phyloP scores from a whole-genome alignment of 2,113 vertebrate genomes.

The Paradisaea rubra region DNA sequence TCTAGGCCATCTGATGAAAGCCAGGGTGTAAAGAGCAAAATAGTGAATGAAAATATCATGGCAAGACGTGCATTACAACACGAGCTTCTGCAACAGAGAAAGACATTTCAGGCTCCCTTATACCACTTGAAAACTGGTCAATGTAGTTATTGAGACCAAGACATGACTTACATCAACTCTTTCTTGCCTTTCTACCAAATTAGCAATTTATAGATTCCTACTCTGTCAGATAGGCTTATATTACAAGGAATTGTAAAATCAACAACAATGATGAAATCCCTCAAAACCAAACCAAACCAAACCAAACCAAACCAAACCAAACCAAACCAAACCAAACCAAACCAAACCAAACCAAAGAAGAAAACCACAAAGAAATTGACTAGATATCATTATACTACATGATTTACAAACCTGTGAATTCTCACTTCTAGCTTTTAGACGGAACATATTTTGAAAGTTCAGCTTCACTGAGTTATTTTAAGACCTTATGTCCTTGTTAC shows the following conservation, averaged over 20 bases:
- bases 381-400: neutral
- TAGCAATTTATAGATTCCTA: neutral
- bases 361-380: neutral
- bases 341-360: neutral
- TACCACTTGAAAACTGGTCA: neutral
- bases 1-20: neutral
- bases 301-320: neutral
- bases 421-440: neutral
- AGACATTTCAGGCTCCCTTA: neutral
- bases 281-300: neutral
- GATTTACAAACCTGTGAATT: neutral
- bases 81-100: neutral
- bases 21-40: neutral
- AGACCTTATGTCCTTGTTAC: neutral
- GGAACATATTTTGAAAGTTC: neutral
- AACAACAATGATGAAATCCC: rapidly evolving
- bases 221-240: neutral
- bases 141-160: neutral
- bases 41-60: neutral
- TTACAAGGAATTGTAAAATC: neutral
- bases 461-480: neutral
- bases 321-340: neutral
- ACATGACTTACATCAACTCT: neutral
- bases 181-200: neutral
- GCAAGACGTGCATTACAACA: neutral